These are phyloP conservation scores for Phalacrocorax carbo DNA, from an alignment of 2,113 vertebrate species.

Conservation along the genomic window DNA sequence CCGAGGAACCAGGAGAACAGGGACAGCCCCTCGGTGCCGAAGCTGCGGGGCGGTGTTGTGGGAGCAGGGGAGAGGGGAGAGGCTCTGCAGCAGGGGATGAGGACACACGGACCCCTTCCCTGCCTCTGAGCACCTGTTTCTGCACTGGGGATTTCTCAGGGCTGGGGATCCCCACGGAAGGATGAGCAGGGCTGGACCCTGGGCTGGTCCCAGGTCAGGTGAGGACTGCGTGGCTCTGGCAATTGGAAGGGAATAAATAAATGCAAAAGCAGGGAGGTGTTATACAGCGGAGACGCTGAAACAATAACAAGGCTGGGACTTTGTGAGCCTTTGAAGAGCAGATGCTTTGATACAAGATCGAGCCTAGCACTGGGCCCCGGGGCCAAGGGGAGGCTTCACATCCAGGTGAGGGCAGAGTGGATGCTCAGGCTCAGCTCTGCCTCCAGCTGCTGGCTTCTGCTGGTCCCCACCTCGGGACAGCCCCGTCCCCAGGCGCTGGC, in stretches of 20 bases:
- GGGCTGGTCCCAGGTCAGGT: background rate
- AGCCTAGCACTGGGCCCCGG: background rate
- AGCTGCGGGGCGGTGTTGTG: rapidly evolving
- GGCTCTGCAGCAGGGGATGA: background rate
- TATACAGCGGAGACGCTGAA: background rate
- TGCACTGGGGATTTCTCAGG: background rate
- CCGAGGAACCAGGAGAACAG: background rate
- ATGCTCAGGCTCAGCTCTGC: background rate
- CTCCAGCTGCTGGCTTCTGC: background rate
- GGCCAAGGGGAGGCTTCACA: rapidly evolving
- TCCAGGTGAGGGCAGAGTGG: background rate
- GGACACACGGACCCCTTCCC: background rate
- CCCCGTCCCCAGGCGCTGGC: rapidly evolving
- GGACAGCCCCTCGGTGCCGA: rapidly evolving
- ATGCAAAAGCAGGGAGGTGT: background rate
- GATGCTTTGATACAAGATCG: background rate
- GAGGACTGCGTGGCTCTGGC: rapidly evolving
- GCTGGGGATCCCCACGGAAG: background rate
- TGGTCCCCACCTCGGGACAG: background rate
- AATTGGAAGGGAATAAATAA: background rate
- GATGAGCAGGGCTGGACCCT: background rate
- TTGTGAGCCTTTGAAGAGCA: background rate
- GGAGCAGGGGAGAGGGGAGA: background rate
- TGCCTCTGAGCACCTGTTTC: rapidly evolving
- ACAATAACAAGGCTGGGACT: background rate